Evolutionary conservation across 2,797 vertebrate species (phyloP), one percentile per base, ranked within the genome.

Genomic region (Rhadinocentrus ornatus): DNA sequence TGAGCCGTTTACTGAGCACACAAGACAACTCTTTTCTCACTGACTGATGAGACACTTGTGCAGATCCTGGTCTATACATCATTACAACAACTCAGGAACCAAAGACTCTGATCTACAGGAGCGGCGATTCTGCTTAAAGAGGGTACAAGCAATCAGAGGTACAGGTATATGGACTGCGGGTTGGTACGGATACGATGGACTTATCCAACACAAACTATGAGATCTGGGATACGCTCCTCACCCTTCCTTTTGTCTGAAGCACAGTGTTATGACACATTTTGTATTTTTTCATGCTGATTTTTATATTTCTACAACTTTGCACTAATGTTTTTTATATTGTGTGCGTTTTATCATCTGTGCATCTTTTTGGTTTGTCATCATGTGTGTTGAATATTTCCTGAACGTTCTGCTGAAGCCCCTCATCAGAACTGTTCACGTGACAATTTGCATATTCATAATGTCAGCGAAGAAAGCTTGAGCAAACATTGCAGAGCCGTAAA

Each of bases 261-360:
- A 92, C 91, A 92, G 89, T 91, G 87, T 92, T 92, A 80, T 80
- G 78, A 84, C 78, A 83, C 68, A 50, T 70, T 84, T 83, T 85
- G 66, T 80, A 54, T 61, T 77, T 66, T 86, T 86, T 80, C n/a
- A 77, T 79, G 82, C 80, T 83, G 44, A 37, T 18, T 64, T 84
- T 87, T 81, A 54, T 82, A 76, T 90, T 84, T 88, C 66, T 88
- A 86, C 84, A 85, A 86, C 85, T 92, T 94, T 94, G 93, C 93
- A 94, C 93, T 93, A 93, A 93, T 92, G 88, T 91, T 84, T 84
- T n/a, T 80, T 84, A 56, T 86, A 85, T 81, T 48, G 72, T n/a
- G 62, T 83, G 58, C 75, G 68, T 88, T 62, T 64, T 53, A 75
- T 64, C 50, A 18, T 82, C 74, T 87, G 72, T 77, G 53, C 76